Conservation (phyloP, 1,140 invertebrate genomes). For the Zaprionus ghesquierei region DNA sequence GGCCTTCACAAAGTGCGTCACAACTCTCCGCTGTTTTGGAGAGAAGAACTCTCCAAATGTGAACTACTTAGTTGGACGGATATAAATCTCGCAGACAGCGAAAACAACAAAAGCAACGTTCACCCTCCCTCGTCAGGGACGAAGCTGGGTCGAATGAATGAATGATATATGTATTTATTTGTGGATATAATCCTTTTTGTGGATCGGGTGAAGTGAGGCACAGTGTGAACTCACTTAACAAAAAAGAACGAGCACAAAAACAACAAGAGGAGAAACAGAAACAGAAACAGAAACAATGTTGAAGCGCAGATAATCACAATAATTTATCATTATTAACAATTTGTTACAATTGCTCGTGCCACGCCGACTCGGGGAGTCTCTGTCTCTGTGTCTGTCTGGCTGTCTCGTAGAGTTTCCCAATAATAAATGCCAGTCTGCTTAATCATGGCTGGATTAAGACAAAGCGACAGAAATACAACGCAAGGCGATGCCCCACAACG, state of each 20-base stretch:
- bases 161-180: constrained; percentile 14
- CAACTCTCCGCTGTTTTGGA: background rate
- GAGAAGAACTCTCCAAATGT: constrained; percentile 19
- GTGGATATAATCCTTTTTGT: constrained; percentile 16
- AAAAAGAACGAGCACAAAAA: background rate
- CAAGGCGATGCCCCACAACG: background rate
- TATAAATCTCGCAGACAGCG: constrained; percentile 9
- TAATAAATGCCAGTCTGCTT: background rate
- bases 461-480: background rate
- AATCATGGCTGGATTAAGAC: constrained; percentile 15
- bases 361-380: background rate
- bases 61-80: constrained; percentile 16
- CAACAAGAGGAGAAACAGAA: background rate
- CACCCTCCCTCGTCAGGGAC: background rate
- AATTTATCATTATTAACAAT: constrained; percentile 63
- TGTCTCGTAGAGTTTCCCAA: background rate
- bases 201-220: background rate
- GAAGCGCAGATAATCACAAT: constrained; percentile 8
- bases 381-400: background rate
- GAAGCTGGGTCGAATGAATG: constrained; percentile 7
- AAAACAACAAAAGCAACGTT: background rate
- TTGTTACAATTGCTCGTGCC: constrained; percentile 25
- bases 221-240: constrained; percentile 3
- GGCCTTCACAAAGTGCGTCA: constrained; percentile 9
- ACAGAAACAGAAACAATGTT: constrained; percentile 17